Evolutionary conservation across 2,113 vertebrate species (phyloP), one percentile per base, ranked within the genome.

Genomic region (Phycodurus eques): DNA sequence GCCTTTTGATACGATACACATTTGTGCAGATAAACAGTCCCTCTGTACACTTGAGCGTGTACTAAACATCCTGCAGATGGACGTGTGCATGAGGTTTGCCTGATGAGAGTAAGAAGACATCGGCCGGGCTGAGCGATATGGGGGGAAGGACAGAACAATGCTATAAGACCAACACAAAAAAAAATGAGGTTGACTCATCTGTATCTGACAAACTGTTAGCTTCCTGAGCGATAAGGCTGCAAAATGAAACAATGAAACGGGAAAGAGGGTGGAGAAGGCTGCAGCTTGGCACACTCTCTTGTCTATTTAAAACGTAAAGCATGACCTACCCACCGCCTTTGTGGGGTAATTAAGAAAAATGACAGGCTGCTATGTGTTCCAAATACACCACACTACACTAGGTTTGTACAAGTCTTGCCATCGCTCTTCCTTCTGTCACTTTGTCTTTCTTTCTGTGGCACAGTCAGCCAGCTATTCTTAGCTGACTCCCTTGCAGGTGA

Each of bases 141-240:
- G 81, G 68, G 54, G 84, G 83, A 87, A 88, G 78, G 78, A 74
- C 80, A 76, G 80, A 88, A 92, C 88, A 92, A 92, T 92, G 80
- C 75, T 47, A 59, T 7, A 15, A 19, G 51, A 35, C 53, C 68
- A 57, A 35, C 5, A 7, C 3, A 35, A 39, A 39, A 71, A 62
- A 68, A 69, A 46, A 77, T 61, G 43, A 68, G 49, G 82, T 44
- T 62, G 70, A 47, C 70, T 81, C 79, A 80, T 82, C 83, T 70
- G 46, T 74, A 67, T 71, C 57, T 70, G 79, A 83, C 83, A 76
- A 79, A 83, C 68, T 85, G 83, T 89, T 88, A 83, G 74, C 60
- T 80, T 87, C 85, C 87, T 39, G 79, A 83, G 72, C 76, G 78
- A 87, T 53, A 39, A 59, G 35, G 77, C 75, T 70, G 66, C 74